phyloP scores from a whole-genome alignment of 2,797 vertebrate genomes.

The Martes flavigula region DNA sequence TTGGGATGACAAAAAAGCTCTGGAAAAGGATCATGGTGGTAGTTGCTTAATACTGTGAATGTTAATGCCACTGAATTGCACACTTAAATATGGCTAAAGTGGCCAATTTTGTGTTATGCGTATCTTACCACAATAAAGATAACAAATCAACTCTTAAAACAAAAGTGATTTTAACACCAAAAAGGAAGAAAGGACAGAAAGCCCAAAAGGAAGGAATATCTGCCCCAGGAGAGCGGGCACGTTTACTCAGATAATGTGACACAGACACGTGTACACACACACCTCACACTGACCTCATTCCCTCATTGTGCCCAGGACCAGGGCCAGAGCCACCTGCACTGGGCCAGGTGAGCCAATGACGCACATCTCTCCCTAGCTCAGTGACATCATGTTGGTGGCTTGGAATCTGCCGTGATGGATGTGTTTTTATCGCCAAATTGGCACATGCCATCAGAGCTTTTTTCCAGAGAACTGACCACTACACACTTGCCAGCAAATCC shows the following conservation, averaged over 20 bases:
- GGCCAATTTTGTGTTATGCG: background rate
- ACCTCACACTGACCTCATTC: too few relatives aligned
- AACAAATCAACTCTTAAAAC: background rate
- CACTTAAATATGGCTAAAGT: background rate
- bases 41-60: background rate
- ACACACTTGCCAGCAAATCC: background rate
- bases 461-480: background rate
- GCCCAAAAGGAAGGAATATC: background rate
- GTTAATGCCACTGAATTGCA: background rate
- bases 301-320: accelerated
- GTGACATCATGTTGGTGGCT: background rate
- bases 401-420: background rate
- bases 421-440: background rate
- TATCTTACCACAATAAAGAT: background rate
- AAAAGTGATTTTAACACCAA: background rate
- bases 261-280: background rate
- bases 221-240: too few relatives aligned
- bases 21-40: background rate
- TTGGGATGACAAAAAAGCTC: background rate
- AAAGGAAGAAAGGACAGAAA: background rate
- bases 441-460: background rate
- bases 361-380: background rate
- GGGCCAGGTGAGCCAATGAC: background rate
- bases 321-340: too few relatives aligned
- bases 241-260: background rate